Conservation (phyloP, 2,888 invertebrate genomes). For the Euclidia mi region DNA sequence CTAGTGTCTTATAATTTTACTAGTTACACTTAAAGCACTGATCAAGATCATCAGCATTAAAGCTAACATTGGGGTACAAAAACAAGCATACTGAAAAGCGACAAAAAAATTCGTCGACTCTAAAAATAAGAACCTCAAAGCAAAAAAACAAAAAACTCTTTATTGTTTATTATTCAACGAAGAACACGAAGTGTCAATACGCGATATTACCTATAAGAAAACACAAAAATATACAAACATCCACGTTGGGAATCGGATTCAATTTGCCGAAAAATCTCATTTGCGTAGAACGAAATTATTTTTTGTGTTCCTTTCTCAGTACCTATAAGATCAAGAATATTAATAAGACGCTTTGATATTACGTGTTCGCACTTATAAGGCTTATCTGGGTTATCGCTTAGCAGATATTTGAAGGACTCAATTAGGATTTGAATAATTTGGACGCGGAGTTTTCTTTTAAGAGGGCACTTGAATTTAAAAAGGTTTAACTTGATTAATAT, state of each 20-base stretch:
- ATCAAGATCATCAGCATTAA: no score
- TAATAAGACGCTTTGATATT: conserved; percentile 16
- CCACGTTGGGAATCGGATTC: conserved; percentile 19
- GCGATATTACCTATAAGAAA: neutral
- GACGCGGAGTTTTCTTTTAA: neutral
- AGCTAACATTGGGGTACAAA: no score
- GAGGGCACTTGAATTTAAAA: neutral
- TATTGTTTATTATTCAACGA: neutral
- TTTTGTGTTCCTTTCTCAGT: conserved; percentile 4
- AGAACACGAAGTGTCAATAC: conserved; percentile 1
- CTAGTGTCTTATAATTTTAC: no score
- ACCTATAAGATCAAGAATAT: conserved; percentile 4
- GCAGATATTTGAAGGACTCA: neutral
- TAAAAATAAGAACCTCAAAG: no score
- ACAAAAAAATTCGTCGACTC: no score
- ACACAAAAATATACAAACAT: conserved; percentile 12
- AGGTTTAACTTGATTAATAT: neutral
- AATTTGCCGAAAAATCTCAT: conserved; percentile 36
- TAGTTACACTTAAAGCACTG: no score
- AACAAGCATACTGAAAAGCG: no score
- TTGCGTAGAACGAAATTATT: conserved; percentile 34
- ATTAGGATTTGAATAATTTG: neutral
- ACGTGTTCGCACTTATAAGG: conserved; percentile 10
- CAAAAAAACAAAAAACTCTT: no score
- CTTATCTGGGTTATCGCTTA: conserved; percentile 9